These are phyloP conservation scores for Apodemus speciosus DNA, from an alignment of 2,113 vertebrate species.

Conservation along the genomic window DNA sequence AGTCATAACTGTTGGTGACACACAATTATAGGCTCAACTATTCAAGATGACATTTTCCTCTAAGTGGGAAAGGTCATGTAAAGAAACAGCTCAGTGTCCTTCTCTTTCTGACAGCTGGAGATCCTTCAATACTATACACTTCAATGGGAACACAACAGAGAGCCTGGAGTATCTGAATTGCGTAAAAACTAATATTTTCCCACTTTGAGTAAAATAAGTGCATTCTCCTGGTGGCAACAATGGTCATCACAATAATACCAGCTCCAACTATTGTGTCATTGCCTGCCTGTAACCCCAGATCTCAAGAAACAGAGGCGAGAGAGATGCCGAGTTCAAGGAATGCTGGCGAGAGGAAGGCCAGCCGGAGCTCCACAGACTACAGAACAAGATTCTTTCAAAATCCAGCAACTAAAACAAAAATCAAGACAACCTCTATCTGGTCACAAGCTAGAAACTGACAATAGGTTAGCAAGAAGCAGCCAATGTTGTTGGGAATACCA, in stretches of 20 bases:
- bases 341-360: neutral
- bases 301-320: neutral
- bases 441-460: neutral
- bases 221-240: neutral
- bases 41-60: neutral
- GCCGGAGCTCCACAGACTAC: neutral
- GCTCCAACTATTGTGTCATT: neutral
- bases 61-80: neutral
- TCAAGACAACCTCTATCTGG: neutral
- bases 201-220: neutral
- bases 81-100: neutral
- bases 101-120: slow-evolving; percentile 3
- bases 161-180: neutral
- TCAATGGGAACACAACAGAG: neutral
- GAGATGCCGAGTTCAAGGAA: neutral
- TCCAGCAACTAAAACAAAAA: neutral
- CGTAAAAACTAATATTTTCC: slow-evolving; percentile 2
- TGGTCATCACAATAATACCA: too few relatives aligned
- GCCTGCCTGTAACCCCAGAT: neutral
- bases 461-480: neutral
- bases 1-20: neutral
- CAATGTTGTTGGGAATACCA: neutral
- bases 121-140: neutral
- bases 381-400: neutral
- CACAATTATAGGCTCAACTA: neutral